A percentile compares a stretch with the other conserved stretches of the same genome.
Conservation (phyloP, 2,797 vertebrate genomes). For the Hoplostethus mediterraneus region DNA sequence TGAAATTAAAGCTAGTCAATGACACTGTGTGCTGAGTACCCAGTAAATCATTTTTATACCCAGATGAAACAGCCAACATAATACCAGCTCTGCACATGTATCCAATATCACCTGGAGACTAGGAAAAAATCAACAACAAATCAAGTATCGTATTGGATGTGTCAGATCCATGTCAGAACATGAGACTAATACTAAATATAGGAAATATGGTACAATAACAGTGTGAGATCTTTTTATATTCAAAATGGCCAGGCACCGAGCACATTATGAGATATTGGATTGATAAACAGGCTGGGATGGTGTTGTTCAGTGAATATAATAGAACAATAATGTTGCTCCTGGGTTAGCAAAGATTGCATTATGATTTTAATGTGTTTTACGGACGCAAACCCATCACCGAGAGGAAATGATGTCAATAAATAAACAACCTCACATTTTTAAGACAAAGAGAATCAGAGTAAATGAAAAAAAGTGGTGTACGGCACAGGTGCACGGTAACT, state of each 20-base stretch:
- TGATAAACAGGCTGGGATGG: conserved; percentile 80
- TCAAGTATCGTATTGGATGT: conserved; percentile 84
- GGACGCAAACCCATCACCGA: conserved; percentile 75
- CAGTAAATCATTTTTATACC: conserved; percentile 89
- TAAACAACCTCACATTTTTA: conserved; percentile 73
- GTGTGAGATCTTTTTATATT: conserved; percentile 80
- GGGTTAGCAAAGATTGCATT: conserved; percentile 82
- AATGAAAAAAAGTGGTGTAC: conserved; percentile 55
- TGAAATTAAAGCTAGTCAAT: conserved; percentile 85
- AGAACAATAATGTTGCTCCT: conserved; percentile 82
- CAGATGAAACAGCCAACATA: conserved; percentile 83
- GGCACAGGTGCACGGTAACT: conserved; percentile 45
- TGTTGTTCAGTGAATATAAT: conserved; percentile 78
- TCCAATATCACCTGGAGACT: conserved; percentile 82
- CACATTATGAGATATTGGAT: conserved; percentile 84
- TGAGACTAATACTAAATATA: conserved; percentile 84
- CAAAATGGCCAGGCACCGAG: conserved; percentile 79
- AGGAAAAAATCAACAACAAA: conserved; percentile 71
- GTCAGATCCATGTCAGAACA: conserved; percentile 81
- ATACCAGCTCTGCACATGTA: conserved; percentile 80
- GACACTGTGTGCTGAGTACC: conserved; percentile 81
- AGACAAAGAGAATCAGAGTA: conserved; percentile 73
- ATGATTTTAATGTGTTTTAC: conserved; percentile 84
- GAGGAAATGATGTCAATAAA: conserved; percentile 82
- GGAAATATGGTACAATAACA: conserved; percentile 81